These are phyloP conservation scores for Aix galericulata DNA, from an alignment of 2,113 vertebrate species.

Conservation along the genomic window DNA sequence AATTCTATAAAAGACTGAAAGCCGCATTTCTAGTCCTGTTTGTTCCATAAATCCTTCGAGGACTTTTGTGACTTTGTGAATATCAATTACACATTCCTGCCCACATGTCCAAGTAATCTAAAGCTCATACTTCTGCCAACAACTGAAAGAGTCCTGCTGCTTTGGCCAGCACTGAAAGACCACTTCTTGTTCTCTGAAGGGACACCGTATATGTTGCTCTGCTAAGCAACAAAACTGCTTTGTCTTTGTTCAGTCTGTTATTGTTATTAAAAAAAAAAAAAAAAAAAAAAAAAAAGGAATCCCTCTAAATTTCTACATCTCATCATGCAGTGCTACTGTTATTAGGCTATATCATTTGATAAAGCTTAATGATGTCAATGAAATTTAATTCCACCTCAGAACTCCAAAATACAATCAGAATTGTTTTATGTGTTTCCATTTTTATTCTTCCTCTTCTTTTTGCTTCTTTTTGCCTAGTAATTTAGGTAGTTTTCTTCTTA, in stretches of 20 bases:
- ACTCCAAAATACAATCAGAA: not conserved
- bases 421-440: not conserved
- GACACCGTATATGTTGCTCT: not conserved
- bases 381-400: not conserved
- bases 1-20: slow-evolving; percentile 30
- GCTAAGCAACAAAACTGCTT: not conserved
- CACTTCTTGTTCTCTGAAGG: not conserved
- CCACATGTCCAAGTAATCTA: not conserved
- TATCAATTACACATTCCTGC: slow-evolving; percentile 22
- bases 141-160: not conserved
- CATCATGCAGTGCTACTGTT: not conserved
- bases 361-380: not conserved
- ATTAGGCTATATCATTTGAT: not conserved
- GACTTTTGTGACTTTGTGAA: slow-evolving; percentile 10
- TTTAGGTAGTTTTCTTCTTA: not conserved
- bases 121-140: not conserved
- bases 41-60: slow-evolving; percentile 1
- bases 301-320: not conserved
- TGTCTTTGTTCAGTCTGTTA: not conserved
- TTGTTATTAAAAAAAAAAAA: not conserved
- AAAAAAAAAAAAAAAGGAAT: not conserved
- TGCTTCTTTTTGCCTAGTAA: not conserved
- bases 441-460: not conserved
- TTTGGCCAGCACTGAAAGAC: not conserved
- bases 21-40: not conserved